Evolutionary conservation across 2,797 vertebrate species (phyloP).

Genomic region (Triplophysa yarkandensis): DNA sequence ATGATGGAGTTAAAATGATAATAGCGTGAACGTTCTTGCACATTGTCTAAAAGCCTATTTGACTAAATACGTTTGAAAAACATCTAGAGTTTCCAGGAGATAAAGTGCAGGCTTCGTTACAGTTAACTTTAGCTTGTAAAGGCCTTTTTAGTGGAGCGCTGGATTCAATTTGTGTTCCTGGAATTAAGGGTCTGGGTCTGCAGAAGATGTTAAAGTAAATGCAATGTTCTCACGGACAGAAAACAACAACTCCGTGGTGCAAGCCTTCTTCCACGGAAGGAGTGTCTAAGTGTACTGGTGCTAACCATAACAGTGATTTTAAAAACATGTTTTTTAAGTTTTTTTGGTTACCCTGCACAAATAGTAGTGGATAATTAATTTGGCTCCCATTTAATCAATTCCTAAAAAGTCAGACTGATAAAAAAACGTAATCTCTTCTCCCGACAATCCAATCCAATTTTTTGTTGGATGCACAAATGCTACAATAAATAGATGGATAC

Average conservation of each 20-base stretch:
- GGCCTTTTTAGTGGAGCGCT: background rate
- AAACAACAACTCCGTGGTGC: background rate
- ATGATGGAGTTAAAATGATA: background rate
- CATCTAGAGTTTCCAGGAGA: background rate
- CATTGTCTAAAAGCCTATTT: background rate
- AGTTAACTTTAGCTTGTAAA: background rate
- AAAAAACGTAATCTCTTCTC: no score
- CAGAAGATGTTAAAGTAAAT: background rate
- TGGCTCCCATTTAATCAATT: no score
- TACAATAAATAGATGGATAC: no score
- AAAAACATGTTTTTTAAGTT: no score
- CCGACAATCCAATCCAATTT: no score
- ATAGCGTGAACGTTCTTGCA: background rate
- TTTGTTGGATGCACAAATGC: no score
- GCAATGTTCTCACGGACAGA: background rate
- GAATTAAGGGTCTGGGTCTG: background rate
- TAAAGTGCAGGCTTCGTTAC: background rate
- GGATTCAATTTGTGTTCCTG: background rate
- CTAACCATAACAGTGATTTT: no score
- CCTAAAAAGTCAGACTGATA: no score
- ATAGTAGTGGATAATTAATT: no score
- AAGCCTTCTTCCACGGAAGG: no score
- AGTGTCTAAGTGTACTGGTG: no score
- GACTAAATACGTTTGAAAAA: background rate
- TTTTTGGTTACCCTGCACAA: no score